These are phyloP conservation scores for Chloropsis hardwickii DNA, from an alignment of 2,113 vertebrate species.

Conservation along the genomic window DNA sequence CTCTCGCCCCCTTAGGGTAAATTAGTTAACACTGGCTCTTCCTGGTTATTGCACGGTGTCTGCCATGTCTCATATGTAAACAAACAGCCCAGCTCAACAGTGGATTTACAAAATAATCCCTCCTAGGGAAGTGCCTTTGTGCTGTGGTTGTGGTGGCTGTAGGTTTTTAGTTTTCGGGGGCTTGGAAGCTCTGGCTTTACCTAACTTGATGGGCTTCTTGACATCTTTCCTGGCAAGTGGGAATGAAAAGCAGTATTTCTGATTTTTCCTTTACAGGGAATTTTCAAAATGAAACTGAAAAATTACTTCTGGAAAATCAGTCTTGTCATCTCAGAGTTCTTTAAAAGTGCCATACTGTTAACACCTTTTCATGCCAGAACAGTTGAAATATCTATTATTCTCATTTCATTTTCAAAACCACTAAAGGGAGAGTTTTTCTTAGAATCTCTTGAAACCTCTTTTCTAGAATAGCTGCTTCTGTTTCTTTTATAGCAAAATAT, in stretches of 20 bases:
- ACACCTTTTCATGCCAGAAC: constrained; percentile 22
- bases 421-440: constrained; percentile 7
- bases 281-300: constrained; percentile 44
- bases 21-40: not conserved
- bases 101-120: not conserved
- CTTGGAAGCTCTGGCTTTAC: not conserved
- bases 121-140: not conserved
- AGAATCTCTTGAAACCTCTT: not conserved
- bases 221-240: not conserved
- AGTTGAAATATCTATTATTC: constrained; percentile 39
- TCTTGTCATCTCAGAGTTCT: constrained; percentile 27
- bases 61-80: not conserved
- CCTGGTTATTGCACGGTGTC: not conserved
- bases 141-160: not conserved
- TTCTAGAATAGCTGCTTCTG: not conserved
- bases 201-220: not conserved
- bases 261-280: not conserved
- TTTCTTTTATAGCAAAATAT: not conserved
- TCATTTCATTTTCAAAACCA: constrained; percentile 22
- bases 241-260: constrained; percentile 23
- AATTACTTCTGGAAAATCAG: constrained; percentile 18
- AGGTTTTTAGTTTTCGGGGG: not conserved
- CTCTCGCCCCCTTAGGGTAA: not conserved
- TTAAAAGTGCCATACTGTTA: constrained; percentile 1
- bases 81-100: not conserved